Evolutionary conservation across 2,888 invertebrate species (phyloP), one percentile per base, ranked within the genome.

Genomic region (Protula sp.): DNA sequence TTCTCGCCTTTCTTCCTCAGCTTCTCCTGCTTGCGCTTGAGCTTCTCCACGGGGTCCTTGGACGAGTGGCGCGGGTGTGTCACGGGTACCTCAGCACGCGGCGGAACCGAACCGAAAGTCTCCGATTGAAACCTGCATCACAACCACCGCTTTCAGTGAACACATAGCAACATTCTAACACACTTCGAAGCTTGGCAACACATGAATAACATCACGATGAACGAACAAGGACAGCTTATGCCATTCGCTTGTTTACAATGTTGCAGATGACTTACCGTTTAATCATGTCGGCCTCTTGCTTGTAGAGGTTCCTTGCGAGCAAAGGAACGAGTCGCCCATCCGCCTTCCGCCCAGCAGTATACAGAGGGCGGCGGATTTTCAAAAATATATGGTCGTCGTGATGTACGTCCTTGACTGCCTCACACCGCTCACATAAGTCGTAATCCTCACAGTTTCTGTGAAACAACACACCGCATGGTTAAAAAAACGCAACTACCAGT

Each of bases 381-480:
- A 80, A 64, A 62, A 80, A 79, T 22, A 78, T 75, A 58, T 81
- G 81, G 22, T 70, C 68, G 4, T 66, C 64, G 58, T 74, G 68
- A 60, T 81, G 81, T 19, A 72, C 59, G 2, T 67, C 69, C 0
- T 69, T 64, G 30, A 67, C 65, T 14, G 62, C 57, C 64, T 81
- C 80, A 67, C 81, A 81, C 2, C 68, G 57, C 58, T 75, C 76
- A 68, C 81, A 81, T 53, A 81, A 69, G 65, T 81, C 80, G 66
- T 73, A 81, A 61, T 81, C 77, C 3, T 67, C 58, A 67, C 81
- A 81, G 63, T 78, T 78, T 2, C 79, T 80, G 69, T 4, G 66
- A 62, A 31, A 45, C 53, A 54, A 52, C 51, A 66, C 9, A 19
- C 38, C n/a, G n/a, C n/a, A n/a, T n/a, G n/a, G n/a, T n/a, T n/a